A percentile compares a stretch with the other conserved stretches of the same genome.
These are phyloP conservation scores for Nasonia vitripennis DNA, from an alignment of 1,140 invertebrate species.

Conservation along the genomic window DNA sequence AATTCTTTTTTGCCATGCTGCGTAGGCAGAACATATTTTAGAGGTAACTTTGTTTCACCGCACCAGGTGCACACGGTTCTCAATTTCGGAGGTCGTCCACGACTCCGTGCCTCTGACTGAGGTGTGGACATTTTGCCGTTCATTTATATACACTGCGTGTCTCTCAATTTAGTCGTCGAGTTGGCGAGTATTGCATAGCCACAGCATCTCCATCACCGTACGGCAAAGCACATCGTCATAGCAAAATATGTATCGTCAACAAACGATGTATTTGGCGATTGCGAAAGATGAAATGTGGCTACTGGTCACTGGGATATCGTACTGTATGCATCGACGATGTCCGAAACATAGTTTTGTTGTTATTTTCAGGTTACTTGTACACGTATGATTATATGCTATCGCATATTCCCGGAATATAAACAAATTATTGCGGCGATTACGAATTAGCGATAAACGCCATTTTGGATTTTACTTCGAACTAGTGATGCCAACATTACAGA, in stretches of 20 bases:
- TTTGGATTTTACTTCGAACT: slow-evolving; percentile 47
- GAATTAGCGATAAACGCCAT: slow-evolving; percentile 48
- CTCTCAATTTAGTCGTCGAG: slow-evolving; percentile 2
- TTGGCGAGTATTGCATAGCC: slow-evolving; percentile 27
- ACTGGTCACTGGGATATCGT: slow-evolving; percentile 21
- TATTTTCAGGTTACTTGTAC: slow-evolving; percentile 34
- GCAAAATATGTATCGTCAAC: slow-evolving; percentile 12
- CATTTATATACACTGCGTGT: background rate
- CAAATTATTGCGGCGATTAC: slow-evolving; percentile 51
- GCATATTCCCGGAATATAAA: slow-evolving; percentile 47
- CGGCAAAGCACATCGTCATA: slow-evolving; percentile 19
- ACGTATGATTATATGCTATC: slow-evolving; percentile 33
- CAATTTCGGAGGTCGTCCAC: slow-evolving; percentile 85
- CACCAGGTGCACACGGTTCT: slow-evolving; percentile 88
- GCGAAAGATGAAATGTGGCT: background rate
- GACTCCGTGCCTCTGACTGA: slow-evolving; percentile 68
- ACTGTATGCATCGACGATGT: background rate
- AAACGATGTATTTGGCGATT: slow-evolving; percentile 17
- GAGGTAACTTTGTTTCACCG: slow-evolving; percentile 85
- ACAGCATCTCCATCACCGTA: slow-evolving; percentile 38
- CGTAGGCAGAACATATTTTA: slow-evolving; percentile 91
- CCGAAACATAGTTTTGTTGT: slow-evolving; percentile 36
- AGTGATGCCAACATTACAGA: slow-evolving; percentile 33
- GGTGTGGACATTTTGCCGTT: slow-evolving; percentile 33
- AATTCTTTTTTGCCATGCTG: slow-evolving; percentile 94